Conservation (phyloP, 2,888 invertebrate species). For the Agrochola macilenta region DNA sequence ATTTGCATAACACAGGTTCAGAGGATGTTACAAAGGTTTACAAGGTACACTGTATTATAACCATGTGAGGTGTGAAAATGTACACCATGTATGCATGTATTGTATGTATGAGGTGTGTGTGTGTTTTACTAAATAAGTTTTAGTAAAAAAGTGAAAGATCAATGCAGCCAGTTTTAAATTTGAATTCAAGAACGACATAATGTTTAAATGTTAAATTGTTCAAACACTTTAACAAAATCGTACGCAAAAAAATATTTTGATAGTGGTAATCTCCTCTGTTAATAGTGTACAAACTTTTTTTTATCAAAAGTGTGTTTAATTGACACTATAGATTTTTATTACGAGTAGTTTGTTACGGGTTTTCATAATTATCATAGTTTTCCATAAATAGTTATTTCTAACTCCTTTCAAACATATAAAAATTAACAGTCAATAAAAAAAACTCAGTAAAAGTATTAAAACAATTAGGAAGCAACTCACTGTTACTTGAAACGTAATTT, state of each 20-base stretch:
- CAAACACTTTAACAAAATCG: background rate
- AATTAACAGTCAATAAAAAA: background rate
- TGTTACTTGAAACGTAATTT: conserved; percentile 32
- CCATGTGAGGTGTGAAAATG: too few species aligned
- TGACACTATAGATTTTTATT: background rate
- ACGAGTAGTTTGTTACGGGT: background rate
- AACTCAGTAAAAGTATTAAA: background rate
- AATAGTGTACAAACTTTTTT: background rate
- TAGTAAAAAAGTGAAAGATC: background rate
- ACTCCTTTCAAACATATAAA: background rate
- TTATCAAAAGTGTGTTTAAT: background rate
- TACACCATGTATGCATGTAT: too few species aligned
- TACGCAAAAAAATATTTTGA: background rate
- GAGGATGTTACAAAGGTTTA: too few species aligned
- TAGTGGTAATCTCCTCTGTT: background rate
- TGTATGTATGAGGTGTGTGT: too few species aligned
- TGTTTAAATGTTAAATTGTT: background rate
- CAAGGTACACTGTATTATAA: too few species aligned
- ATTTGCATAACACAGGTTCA: too few species aligned
- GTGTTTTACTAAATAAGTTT: background rate
- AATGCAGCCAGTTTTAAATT: background rate
- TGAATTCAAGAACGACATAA: background rate
- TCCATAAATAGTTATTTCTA: background rate
- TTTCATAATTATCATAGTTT: background rate
- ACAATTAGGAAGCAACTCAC: conserved; percentile 14